phyloP scores from a whole-genome alignment of 2,797 vertebrate species.

The Bovichtus diacanthus region DNA sequence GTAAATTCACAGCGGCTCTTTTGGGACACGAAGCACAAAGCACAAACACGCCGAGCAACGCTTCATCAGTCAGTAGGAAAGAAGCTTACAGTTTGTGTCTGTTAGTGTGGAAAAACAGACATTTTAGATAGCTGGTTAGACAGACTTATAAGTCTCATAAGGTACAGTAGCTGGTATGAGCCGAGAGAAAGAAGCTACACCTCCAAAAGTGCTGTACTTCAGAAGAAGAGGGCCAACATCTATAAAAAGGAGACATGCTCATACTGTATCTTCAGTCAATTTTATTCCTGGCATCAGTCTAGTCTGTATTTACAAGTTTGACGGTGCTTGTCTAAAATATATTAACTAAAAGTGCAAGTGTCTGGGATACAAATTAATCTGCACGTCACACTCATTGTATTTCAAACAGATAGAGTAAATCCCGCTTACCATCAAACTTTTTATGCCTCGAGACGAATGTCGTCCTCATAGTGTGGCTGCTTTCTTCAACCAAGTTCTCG shows the following conservation, averaged over 20 bases:
- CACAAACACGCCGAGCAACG: background rate
- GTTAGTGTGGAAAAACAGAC: background rate
- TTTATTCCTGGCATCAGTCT: slow-evolving; percentile 29
- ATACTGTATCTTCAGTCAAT: slow-evolving; percentile 22
- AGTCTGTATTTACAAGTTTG: slow-evolving; percentile 30
- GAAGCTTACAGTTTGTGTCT: background rate
- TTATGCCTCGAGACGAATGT: slow-evolving; percentile 95
- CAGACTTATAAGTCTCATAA: background rate
- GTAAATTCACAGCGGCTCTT: slow-evolving; percentile 1
- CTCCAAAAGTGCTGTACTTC: background rate
- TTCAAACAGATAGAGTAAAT: slow-evolving; percentile 19
- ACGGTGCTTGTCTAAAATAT: slow-evolving; percentile 15
- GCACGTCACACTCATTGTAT: background rate
- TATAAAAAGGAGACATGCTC: background rate
- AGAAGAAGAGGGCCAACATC: background rate
- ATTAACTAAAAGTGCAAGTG: slow-evolving; percentile 2
- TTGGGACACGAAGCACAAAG: background rate
- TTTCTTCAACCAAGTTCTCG: slow-evolving; percentile 92
- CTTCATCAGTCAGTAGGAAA: slow-evolving; percentile 7
- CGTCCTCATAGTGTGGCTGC: slow-evolving; percentile 90
- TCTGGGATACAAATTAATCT: background rate
- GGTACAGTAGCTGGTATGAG: background rate
- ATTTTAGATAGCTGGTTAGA: background rate
- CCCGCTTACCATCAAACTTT: slow-evolving; percentile 94
- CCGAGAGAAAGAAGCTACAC: background rate